Conservation (phyloP, 2,888 invertebrate genomes). For the Buathra laborator region DNA sequence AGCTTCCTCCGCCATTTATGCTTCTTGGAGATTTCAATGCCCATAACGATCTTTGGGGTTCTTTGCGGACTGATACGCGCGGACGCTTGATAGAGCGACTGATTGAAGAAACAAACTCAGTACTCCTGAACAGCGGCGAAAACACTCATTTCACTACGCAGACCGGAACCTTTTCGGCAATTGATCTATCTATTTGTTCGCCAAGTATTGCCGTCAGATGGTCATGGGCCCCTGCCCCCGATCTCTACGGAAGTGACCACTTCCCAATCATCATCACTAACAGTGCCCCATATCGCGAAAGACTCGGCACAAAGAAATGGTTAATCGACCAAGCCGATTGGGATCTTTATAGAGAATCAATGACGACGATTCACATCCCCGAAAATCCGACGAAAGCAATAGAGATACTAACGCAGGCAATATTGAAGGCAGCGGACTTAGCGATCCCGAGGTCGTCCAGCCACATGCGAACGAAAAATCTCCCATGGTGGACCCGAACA, state of each 20-base stretch:
- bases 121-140: neutral
- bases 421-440: neutral
- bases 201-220: too few relatives aligned
- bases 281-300: too few relatives aligned
- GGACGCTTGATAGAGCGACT: neutral
- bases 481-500: neutral
- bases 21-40: conserved; percentile 7
- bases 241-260: too few relatives aligned
- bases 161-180: too few relatives aligned
- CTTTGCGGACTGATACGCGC: neutral
- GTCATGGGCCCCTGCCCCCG: too few relatives aligned
- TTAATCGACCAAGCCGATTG: neutral
- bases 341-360: neutral
- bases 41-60: conserved; percentile 6
- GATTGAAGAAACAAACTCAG: neutral
- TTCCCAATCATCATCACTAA: too few relatives aligned
- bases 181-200: too few relatives aligned
- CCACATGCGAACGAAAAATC: neutral
- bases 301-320: too few relatives aligned
- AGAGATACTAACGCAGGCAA: neutral
- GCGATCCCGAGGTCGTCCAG: neutral
- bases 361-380: neutral
- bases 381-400: neutral
- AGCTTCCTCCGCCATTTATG: neutral
- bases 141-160: too few relatives aligned